Evolutionary conservation across 92 coral and sea anemone genomes (phyloP), one percentile per base, ranked within the genome.

Genomic region (Heliopora coerulea): DNA sequence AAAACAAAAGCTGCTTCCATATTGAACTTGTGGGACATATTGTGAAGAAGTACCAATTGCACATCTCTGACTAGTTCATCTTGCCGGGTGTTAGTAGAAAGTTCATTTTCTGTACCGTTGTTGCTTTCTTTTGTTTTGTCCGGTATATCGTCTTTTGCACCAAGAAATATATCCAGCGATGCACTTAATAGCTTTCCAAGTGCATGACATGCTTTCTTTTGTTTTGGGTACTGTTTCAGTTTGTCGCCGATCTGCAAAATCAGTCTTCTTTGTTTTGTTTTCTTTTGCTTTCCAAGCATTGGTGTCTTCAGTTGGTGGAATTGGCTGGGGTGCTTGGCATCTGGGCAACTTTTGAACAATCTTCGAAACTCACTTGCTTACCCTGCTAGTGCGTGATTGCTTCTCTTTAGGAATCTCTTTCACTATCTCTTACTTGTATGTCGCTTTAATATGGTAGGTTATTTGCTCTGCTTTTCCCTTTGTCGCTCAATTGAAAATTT

Each of bases 11-110:
- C 49, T 35, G 54, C 76, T 59, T 72, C 54, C 26, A 37, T 32
- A 20, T 72, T 49, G 62, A 84, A 73, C 60, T 82, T 75, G 78
- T 76, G 70, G 42, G 83, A 68, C 23, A 59, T 18, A 33, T 27
- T 77, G 35, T 32, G 54, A 50, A 64, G 82, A 54, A 82, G 82
- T 19, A 82, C 83, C 65, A 31, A 65, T 57, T 77, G 72, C 81
- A 84, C n/a, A 37, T 37, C 12, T 37, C 12, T 37, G 6, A 5
- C 42, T 5, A 12, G 42, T 37, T 37, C 42, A 37, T 5, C 5
- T 37, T 37, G 42, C 42, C 5, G 12, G 12, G 42, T 37, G 5
- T 37, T 37, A 37, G 42, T 37, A 4, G 12, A 37, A 37, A 37
- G 42, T 12, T 37, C 6, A 12, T 37, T 37, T 37, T 37, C 42